Evolutionary conservation across 2,888 invertebrate genomes (phyloP).

Genomic region (Pheosia gnoma): DNA sequence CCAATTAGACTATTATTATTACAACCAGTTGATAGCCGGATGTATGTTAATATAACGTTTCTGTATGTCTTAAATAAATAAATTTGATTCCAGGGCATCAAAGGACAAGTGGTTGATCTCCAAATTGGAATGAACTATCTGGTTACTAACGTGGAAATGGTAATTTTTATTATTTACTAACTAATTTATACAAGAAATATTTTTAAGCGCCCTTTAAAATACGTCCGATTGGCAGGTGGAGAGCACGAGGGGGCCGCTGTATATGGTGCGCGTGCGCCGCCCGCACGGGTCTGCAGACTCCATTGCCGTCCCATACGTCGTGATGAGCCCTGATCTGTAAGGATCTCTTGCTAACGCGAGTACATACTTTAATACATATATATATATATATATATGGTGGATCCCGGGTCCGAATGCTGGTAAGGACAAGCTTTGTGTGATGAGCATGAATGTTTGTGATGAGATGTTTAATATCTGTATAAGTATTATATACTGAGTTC

Average conservation of each 20-base stretch:
- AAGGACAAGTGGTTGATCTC: slow-evolving; percentile 79
- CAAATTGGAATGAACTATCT: slow-evolving; percentile 92
- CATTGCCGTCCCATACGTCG: slow-evolving; percentile 42
- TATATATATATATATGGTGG: too few species aligned
- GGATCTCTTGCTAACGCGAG: slow-evolving; percentile 9
- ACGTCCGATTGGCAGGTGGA: slow-evolving; percentile 45
- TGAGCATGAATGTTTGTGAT: too few species aligned
- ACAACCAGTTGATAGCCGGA: too few species aligned
- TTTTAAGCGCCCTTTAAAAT: too few species aligned
- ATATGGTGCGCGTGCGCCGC: slow-evolving; percentile 58
- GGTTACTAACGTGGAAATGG: slow-evolving; percentile 89
- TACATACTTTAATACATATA: too few species aligned
- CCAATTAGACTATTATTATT: too few species aligned
- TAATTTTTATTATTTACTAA: slow-evolving; percentile 55
- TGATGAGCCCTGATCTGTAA: slow-evolving; percentile 50
- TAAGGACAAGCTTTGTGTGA: too few species aligned
- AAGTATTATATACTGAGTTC: too few species aligned
- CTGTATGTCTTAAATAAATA: too few species aligned
- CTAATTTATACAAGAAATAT: slow-evolving; percentile 12
- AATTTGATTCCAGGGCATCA: slow-evolving; percentile 40
- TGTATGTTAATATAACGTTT: too few species aligned
- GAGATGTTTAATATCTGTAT: too few species aligned
- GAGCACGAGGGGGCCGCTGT: slow-evolving; percentile 55
- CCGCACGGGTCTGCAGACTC: slow-evolving; percentile 56
- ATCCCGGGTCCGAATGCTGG: too few species aligned